Evolutionary conservation across 1,140 invertebrate species (phyloP), one percentile per base, ranked within the genome.

Genomic region (Belonocnema kinseyi): DNA sequence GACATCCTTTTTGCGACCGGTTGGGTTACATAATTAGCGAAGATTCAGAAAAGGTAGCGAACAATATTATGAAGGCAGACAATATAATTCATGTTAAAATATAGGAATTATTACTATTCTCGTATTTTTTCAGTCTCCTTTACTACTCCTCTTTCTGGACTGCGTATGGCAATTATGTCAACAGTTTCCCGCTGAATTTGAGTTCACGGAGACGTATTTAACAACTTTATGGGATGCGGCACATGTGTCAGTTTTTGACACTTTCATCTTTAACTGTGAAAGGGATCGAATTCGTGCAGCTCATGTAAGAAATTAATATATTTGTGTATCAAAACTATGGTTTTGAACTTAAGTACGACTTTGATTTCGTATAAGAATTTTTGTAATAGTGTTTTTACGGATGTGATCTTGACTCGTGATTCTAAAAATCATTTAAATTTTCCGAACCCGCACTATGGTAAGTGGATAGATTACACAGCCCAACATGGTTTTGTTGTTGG

Each of bases 181-280:
- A 84, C 97, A 99, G 92, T 97, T 96, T 91, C 97, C 97, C 12
- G 92, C 94, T 1, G 93, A 95, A 74, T 98, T 99, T 90, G 96
- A 98, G 91, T 98, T 98, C 91, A 96, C 96, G 7, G 97, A 98
- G 91, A 97, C 96, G 0, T 98, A 98, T 91, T 93, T 99, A 56
- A 97, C 96, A 8, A 95, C 96, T 0, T 87, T 99, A 5, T 98
- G 97, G 97, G 98, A 99, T 91, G 94, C 95, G 17, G 93, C 94
- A 54, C 95, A 97, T 83, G 93, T 97, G 82, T 96, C 97, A 46
- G 93, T 98, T 50, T 98, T 98, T 87, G 97, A 98, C 79, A 98
- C 97, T 19, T 98, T 98, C 92, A 93, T 98, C 17, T 98, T 98
- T 86, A 97, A 98, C 87, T 96, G 93, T 77, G 95, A 96, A 79